phyloP scores from a whole-genome alignment of 2,113 vertebrate genomes.

The Anoplopoma fimbria region DNA sequence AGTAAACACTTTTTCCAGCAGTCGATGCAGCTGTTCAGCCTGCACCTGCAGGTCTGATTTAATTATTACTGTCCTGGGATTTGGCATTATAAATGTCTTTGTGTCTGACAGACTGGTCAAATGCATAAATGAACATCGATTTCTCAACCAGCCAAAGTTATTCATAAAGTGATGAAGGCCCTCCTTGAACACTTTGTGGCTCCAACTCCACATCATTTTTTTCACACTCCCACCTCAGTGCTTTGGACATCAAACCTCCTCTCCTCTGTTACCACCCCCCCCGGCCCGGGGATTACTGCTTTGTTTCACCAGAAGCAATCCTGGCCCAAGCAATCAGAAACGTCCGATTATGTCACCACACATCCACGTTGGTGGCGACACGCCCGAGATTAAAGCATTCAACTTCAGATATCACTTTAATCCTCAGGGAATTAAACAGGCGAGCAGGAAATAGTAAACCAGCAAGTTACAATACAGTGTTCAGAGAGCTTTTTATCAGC shows the following conservation, averaged over 20 bases:
- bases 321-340: not conserved
- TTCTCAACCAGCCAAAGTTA: not conserved
- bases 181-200: not conserved
- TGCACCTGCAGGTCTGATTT: not conserved
- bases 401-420: conserved; percentile 46
- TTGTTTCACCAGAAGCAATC: conserved; percentile 7
- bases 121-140: not conserved
- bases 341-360: conserved; percentile 6
- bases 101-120: not conserved
- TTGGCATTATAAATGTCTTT: not conserved
- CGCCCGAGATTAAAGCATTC: conserved; percentile 33
- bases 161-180: not conserved
- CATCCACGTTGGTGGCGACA: conserved; percentile 5
- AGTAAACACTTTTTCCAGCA: not conserved
- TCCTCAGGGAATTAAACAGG: conserved; percentile 35
- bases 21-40: not conserved
- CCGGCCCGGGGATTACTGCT: not conserved
- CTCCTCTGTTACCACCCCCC: conserved; percentile 4
- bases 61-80: not conserved
- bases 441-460: not conserved
- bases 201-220: not conserved
- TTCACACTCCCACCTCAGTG: not conserved
- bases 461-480: not conserved
- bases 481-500: not conserved
- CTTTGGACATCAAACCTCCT: not conserved